phyloP scores from a whole-genome alignment of 2,797 vertebrate species.

The Allobates femoralis region DNA sequence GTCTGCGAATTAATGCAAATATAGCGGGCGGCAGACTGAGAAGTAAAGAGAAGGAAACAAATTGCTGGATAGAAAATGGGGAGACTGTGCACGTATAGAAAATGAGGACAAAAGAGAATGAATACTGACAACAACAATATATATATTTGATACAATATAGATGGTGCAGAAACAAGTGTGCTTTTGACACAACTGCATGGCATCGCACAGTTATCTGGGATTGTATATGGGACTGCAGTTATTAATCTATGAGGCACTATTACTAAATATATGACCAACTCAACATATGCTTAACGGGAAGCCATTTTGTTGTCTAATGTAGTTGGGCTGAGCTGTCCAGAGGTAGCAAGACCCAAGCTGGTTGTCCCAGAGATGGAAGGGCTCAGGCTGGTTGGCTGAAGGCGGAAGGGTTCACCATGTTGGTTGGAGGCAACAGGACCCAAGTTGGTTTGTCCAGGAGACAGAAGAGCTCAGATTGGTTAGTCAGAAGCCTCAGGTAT shows the following conservation, averaged over 20 bases:
- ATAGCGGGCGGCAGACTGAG: conserved; percentile 6
- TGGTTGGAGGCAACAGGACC: too few relatives aligned
- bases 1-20: conserved; percentile 35
- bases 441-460: too few relatives aligned
- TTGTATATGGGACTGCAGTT: background rate
- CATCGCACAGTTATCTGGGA: background rate
- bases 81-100: background rate
- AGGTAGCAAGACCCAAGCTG: background rate
- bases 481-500: too few relatives aligned
- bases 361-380: too few relatives aligned
- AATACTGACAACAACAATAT: background rate
- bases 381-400: too few relatives aligned
- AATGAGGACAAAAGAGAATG: background rate
- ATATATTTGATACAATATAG: background rate
- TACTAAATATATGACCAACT: background rate
- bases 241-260: background rate
- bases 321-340: background rate
- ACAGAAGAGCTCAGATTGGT: too few relatives aligned
- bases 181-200: background rate
- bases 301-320: background rate
- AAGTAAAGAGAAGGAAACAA: conserved; percentile 5
- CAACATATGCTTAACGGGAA: background rate
- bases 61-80: background rate
- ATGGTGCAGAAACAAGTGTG: background rate
- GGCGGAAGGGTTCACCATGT: too few relatives aligned